Evolutionary conservation across 2,113 vertebrate genomes (phyloP).

Genomic region (Gorsachius goisagi): DNA sequence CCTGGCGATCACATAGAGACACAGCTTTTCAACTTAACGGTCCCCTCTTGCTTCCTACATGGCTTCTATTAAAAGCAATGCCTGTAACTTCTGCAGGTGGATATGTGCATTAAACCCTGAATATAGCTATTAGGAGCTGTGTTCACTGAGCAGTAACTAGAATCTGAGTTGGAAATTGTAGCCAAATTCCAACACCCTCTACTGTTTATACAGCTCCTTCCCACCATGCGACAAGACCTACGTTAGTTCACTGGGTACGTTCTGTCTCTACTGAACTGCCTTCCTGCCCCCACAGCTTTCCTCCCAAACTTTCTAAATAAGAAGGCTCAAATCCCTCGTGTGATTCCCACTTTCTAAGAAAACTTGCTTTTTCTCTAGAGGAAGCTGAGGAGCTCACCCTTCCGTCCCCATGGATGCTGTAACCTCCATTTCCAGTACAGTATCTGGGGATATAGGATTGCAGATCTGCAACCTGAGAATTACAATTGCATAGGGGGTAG

Average conservation of each 20-base stretch:
- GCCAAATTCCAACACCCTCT: constrained; percentile 66
- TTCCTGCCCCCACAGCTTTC: constrained; percentile 47
- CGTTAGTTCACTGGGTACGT: constrained; percentile 51
- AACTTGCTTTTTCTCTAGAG: not conserved
- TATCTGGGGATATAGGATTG: constrained; percentile 40
- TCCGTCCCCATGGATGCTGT: constrained; percentile 5
- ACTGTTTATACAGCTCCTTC: constrained; percentile 60
- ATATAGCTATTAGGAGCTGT: constrained; percentile 51
- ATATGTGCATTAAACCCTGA: constrained; percentile 40
- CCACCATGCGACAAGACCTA: constrained; percentile 54
- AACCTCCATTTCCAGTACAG: constrained; percentile 33
- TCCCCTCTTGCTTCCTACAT: constrained; percentile 42
- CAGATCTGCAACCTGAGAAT: constrained; percentile 59
- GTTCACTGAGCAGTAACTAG: constrained; percentile 50
- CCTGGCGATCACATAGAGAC: not conserved
- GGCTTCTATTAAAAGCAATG: constrained; percentile 41
- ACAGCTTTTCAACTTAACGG: constrained; percentile 10
- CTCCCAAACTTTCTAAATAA: constrained; percentile 45
- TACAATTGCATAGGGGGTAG: constrained; percentile 57
- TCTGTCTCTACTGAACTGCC: constrained; percentile 54
- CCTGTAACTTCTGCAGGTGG: constrained; percentile 36
- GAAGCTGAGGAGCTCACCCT: constrained; percentile 13
- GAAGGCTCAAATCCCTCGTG: constrained; percentile 24
- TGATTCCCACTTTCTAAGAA: constrained; percentile 49
- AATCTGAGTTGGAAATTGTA: constrained; percentile 56